Base-by-base conservation (phyloP, 2,888 invertebrate genomes). In the Drosophila meridionalis region DNA sequence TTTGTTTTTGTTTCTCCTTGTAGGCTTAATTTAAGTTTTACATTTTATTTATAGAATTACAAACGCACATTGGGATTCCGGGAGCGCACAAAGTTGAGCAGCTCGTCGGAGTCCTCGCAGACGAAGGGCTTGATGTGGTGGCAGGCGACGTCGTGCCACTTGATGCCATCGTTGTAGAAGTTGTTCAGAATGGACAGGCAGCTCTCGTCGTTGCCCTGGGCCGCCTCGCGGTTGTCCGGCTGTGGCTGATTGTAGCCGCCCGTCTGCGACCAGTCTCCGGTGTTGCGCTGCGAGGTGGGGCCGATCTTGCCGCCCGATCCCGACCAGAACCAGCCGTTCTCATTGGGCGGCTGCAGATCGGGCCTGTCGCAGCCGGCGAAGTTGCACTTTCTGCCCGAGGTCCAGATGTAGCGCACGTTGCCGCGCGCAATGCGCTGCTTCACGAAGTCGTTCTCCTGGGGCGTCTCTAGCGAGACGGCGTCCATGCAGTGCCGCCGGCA, bases 401-500 rank as follows among this genome's bases (percentile, higher is more conserved):
- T 98, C 98, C 98, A 98, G 91, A 98, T 98, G 93, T 96, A 98
- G 4, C 96, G 94, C 48, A 96, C 94, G 91, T 95, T 96, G 88
- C 97, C 97, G 87, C 97, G 95, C 5, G 96, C 95, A 80, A 98
- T 95, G 91, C 97, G 95, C 92, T 97, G 97, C 93, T 98, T 97
- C 84, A 98, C 94, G 92, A 97, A 97, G 92, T 97, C 97, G 93
- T 97, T 97, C 94, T 98, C 95, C 93, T 97, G 97, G 14, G 97
- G 97, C 9, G 97, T 97, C 93, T 98, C 98, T 73, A 98, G 93
- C 11, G 97, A 97, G 30, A 98, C 97, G 83, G 97, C 97, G 93
- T 98, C 98, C 98, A 98, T 98, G 93, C 98, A 98, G 91, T 97
- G 97, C 81, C 97, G 95, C 76, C 98, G 95, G 94, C 98, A 98